Conservation (phyloP, 1,140 invertebrate species). For the Leucophenga varia region DNA sequence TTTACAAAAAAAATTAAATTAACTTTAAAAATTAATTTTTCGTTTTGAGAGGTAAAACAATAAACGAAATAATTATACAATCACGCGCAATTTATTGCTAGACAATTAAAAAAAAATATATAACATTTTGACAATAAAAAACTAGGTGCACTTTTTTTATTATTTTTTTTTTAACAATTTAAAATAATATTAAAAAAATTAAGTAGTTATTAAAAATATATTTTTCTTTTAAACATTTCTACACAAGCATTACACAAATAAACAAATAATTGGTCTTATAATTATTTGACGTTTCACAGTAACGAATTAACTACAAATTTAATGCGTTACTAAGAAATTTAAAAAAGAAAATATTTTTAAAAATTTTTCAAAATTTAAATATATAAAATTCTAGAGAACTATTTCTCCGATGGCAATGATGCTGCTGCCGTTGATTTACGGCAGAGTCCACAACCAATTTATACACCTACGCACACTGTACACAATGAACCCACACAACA, state of each 20-base stretch:
- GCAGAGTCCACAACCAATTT: constrained; percentile 27
- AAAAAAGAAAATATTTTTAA: too few relatives aligned
- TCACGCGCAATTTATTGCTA: constrained; percentile 19
- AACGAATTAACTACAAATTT: constrained; percentile 16
- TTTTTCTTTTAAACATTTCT: constrained; percentile 3
- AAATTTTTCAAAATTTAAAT: too few relatives aligned
- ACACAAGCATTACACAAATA: background rate
- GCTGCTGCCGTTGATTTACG: too few relatives aligned
- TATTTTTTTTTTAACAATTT: too few relatives aligned
- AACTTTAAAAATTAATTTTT: constrained; percentile 4
- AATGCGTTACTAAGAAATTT: too few relatives aligned
- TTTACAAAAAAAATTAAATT: background rate
- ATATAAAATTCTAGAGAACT: background rate
- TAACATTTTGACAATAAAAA: constrained; percentile 21
- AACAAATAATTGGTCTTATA: background rate
- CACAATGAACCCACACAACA: constrained; percentile 27
- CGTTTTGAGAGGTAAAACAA: constrained; percentile 34
- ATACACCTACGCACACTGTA: constrained; percentile 25
- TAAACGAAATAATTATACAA: constrained; percentile 17
- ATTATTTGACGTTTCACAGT: background rate
- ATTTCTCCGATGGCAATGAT: constrained; percentile 14
- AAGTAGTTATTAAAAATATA: constrained; percentile 20
- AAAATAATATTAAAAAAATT: constrained; percentile 12
- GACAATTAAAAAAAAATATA: too few relatives aligned
- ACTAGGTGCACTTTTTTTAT: constrained; percentile 34